Evolutionary conservation across 2,888 invertebrate species (phyloP).

Genomic region (Meiosimyza platycephala): DNA sequence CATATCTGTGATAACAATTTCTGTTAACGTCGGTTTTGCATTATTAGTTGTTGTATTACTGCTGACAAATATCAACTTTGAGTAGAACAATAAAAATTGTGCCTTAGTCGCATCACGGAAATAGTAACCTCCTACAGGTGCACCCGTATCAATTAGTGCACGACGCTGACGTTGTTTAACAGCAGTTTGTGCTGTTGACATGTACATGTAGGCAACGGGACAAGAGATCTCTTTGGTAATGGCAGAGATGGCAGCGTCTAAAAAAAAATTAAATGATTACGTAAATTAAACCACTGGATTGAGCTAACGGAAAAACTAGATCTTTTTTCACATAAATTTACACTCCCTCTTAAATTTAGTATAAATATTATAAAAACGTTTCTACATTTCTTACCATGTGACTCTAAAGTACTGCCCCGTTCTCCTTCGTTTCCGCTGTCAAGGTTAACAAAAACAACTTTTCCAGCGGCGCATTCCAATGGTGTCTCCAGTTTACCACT

Average conservation of each 20-base stretch:
- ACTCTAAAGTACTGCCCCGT: slow-evolving; percentile 68
- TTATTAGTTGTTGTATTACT: not conserved
- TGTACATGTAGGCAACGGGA: slow-evolving; percentile 55
- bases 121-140: slow-evolving; percentile 43
- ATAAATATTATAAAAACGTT: no score
- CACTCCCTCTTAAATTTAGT: no score
- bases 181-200: slow-evolving; percentile 49
- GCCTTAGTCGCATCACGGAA: slow-evolving; percentile 41
- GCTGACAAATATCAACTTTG: slow-evolving; percentile 23
- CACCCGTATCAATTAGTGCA: slow-evolving; percentile 44
- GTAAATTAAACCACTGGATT: no score
- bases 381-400: slow-evolving; percentile 68
- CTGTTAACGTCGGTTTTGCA: not conserved
- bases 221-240: slow-evolving; percentile 69
- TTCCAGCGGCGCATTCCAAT: slow-evolving; percentile 66
- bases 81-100: slow-evolving; percentile 57
- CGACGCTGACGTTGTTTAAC: slow-evolving; percentile 55
- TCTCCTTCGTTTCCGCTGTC: slow-evolving; percentile 69
- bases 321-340: no score
- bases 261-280: slow-evolving; percentile 35
- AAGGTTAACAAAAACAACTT: slow-evolving; percentile 71
- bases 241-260: slow-evolving; percentile 70
- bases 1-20: no score
- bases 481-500: slow-evolving; percentile 52
- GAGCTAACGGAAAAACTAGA: no score